Conservation (phyloP, 2,797 vertebrate species). For the Eleutherodactylus coqui region DNA sequence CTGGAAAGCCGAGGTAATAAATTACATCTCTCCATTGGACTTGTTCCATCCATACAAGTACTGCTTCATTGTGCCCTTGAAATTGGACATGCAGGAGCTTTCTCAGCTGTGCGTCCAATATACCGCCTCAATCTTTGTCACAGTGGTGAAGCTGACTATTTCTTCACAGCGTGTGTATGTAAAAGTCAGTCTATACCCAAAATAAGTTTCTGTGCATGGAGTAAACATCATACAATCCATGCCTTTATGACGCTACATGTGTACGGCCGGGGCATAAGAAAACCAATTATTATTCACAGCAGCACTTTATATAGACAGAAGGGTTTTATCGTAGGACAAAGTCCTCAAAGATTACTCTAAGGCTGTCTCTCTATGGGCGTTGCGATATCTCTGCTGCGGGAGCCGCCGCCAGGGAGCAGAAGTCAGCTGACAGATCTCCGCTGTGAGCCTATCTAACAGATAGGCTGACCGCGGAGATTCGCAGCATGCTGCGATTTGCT, state of each 20-base stretch:
- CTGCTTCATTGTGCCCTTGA: slow-evolving; percentile 38
- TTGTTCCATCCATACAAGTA: slow-evolving; percentile 32
- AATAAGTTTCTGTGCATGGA: background rate
- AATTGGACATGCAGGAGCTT: slow-evolving; percentile 43
- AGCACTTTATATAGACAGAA: background rate
- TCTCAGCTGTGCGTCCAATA: slow-evolving; percentile 28
- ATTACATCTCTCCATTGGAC: slow-evolving; percentile 36
- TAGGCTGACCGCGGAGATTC: no score
- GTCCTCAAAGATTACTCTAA: background rate
- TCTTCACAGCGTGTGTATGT: background rate
- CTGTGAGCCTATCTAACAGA: no score
- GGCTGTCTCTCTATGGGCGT: no score
- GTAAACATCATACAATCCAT: background rate
- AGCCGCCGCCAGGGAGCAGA: no score
- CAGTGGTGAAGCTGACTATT: slow-evolving; percentile 18
- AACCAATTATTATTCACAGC: background rate
- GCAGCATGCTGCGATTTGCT: no score
- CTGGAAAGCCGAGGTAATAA: slow-evolving; percentile 54
- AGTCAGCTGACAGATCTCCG: no score
- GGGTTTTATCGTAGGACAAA: background rate
- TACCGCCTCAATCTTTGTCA: slow-evolving; percentile 20
- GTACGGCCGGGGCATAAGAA: background rate
- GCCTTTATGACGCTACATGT: background rate
- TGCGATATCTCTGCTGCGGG: no score
- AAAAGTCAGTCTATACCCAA: background rate